phyloP scores from a whole-genome alignment of 2,113 vertebrate genomes.

The Peromyscus maniculatus region DNA sequence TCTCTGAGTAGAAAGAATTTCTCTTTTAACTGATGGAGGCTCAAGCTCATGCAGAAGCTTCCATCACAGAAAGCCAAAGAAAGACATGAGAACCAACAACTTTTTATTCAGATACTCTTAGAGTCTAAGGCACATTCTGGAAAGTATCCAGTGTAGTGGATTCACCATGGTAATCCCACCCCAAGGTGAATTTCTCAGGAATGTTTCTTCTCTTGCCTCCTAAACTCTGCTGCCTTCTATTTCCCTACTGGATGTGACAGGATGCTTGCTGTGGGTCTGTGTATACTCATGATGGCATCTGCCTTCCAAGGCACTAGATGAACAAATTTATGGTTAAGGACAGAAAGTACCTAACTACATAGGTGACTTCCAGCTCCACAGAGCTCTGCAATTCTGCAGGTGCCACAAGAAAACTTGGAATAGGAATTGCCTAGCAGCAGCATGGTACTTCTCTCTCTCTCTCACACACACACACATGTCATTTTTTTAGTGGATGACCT shows the following conservation, averaged over 20 bases:
- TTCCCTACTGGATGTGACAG: accelerated
- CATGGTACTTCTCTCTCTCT: neutral
- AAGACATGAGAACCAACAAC: neutral
- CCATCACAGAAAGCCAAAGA: neutral
- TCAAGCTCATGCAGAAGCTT: neutral
- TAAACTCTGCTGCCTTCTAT: neutral
- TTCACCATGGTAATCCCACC: neutral
- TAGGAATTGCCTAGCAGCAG: neutral
- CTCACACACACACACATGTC: neutral
- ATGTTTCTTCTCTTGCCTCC: neutral
- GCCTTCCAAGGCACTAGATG: neutral
- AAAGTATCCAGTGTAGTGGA: accelerated
- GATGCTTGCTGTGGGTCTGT: neutral
- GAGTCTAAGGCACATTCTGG: neutral
- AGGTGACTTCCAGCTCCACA: neutral
- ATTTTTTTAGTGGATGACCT: neutral
- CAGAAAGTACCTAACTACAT: neutral
- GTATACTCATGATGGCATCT: neutral
- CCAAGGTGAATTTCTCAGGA: neutral
- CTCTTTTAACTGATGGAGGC: neutral
- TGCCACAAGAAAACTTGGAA: neutral
- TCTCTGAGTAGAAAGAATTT: neutral
- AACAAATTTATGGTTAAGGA: neutral
- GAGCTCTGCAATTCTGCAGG: neutral
- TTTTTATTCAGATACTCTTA: neutral